These are phyloP conservation scores for Paramormyrops hopkinsi DNA, from an alignment of 2,797 vertebrate species.

Conservation along the genomic window DNA sequence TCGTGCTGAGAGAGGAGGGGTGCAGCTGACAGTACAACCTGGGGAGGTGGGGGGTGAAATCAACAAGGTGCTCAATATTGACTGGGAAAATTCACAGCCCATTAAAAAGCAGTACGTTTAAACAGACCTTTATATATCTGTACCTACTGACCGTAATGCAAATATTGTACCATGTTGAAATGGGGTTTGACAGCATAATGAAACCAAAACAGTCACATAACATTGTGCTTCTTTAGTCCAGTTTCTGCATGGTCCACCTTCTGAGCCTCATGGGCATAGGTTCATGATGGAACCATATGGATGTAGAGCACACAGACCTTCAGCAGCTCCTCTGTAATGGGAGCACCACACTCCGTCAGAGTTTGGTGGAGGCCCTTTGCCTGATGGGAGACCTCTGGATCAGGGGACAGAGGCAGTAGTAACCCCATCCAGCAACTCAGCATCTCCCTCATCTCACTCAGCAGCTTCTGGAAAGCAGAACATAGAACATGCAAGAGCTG, in stretches of 20 bases:
- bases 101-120: not conserved
- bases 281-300: not conserved
- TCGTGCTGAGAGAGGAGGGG: conserved; percentile 59
- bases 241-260: not conserved
- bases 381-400: conserved; percentile 54
- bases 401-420: conserved; percentile 58
- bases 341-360: conserved; percentile 55
- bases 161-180: not conserved
- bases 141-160: not conserved
- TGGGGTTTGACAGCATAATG: not conserved
- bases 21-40: conserved; percentile 71
- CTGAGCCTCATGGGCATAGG: not conserved
- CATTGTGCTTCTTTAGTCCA: not conserved
- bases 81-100: not conserved
- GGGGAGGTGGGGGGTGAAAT: not conserved
- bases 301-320: conserved; percentile 53
- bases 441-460: conserved; percentile 66
- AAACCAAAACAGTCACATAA: not conserved
- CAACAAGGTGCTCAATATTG: not conserved
- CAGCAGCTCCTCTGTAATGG: conserved; percentile 57
- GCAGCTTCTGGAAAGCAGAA: conserved; percentile 56
- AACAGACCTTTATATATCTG: not conserved
- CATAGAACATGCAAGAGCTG: not conserved
- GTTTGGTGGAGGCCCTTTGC: conserved; percentile 45
- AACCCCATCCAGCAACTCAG: conserved; percentile 75